Conservation (phyloP, 2,888 invertebrate species). For the Reticulitermes lucifugus region DNA sequence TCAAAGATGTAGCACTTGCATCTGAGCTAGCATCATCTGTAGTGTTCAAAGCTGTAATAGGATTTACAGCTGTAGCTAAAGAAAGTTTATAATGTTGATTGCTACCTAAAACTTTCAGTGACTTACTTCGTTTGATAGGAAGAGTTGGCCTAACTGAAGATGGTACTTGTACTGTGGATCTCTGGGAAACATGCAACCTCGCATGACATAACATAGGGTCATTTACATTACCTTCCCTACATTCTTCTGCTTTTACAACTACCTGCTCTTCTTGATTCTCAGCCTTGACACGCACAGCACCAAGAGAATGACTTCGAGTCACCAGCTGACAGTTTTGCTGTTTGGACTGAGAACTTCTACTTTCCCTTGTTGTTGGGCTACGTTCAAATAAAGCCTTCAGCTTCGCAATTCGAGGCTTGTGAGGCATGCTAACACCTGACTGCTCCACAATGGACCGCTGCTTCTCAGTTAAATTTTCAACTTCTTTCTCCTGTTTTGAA, state of each 20-base stretch:
- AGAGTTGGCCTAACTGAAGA: slow-evolving; percentile 56
- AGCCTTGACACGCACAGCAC: slow-evolving; percentile 52
- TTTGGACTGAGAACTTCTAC: slow-evolving; percentile 52
- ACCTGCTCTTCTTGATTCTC: slow-evolving; percentile 12
- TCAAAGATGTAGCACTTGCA: neutral
- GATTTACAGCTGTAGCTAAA: slow-evolving; percentile 46
- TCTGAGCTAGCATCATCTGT: neutral
- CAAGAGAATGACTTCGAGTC: slow-evolving; percentile 57
- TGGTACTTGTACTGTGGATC: slow-evolving; percentile 6
- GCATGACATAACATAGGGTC: slow-evolving; percentile 55
- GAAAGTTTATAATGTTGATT: slow-evolving; percentile 55
- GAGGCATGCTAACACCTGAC: slow-evolving; percentile 53
- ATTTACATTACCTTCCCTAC: slow-evolving; percentile 29
- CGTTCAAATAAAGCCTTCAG: slow-evolving; percentile 61
- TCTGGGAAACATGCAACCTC: slow-evolving; percentile 54
- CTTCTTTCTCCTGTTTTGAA: slow-evolving; percentile 59
- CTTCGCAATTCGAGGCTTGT: slow-evolving; percentile 60
- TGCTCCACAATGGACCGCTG: slow-evolving; percentile 55
- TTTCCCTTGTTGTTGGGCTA: slow-evolving; percentile 52
- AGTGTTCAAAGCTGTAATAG: neutral
- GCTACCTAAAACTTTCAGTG: slow-evolving; percentile 58
- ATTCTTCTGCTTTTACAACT: neutral
- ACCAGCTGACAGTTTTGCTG: slow-evolving; percentile 51
- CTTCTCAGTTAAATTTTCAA: slow-evolving; percentile 58
- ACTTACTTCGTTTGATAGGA: slow-evolving; percentile 62